These are phyloP conservation scores for Glossophaga mutica DNA, from an alignment of 2,797 vertebrate species.

Conservation along the genomic window DNA sequence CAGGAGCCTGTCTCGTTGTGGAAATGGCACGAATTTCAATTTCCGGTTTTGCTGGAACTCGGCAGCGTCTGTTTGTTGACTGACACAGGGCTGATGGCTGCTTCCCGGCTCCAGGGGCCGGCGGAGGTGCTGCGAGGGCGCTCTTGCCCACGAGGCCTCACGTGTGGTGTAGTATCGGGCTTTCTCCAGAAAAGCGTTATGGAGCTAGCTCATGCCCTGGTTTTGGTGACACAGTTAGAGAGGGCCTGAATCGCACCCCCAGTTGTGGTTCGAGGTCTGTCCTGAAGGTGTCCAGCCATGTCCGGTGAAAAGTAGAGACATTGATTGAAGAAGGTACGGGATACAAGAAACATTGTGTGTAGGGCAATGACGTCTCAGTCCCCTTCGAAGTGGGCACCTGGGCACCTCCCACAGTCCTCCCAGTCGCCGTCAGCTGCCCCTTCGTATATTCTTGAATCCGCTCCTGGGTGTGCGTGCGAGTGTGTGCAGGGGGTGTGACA, in stretches of 20 bases:
- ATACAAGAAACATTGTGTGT: too few relatives aligned
- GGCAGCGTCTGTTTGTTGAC: rapidly evolving
- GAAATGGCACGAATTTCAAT: not conserved
- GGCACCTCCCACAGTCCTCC: too few relatives aligned
- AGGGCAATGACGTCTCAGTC: too few relatives aligned
- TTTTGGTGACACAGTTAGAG: not conserved
- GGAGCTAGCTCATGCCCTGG: too few relatives aligned
- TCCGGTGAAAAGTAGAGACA: too few relatives aligned
- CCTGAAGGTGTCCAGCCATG: too few relatives aligned
- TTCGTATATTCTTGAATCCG: too few relatives aligned
- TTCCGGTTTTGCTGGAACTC: not conserved
- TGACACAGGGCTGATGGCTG: rapidly evolving
- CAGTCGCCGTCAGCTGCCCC: too few relatives aligned
- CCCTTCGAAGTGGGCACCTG: too few relatives aligned
- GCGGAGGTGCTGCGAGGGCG: rapidly evolving
- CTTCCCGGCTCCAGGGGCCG: rapidly evolving
- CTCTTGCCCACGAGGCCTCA: not conserved
- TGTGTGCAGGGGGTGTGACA: not conserved
- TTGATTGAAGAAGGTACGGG: too few relatives aligned
- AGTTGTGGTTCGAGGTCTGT: not conserved
- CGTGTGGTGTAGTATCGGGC: too few relatives aligned
- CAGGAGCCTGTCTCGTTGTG: not conserved
- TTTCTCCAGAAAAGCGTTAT: too few relatives aligned
- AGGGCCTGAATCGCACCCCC: not conserved
- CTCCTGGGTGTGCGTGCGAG: rapidly evolving